Percentiles rank a stretch among this genome's conserved stretches.
phyloP scores from a whole-genome alignment of 2,113 vertebrate genomes.

The Prunella himalayana region DNA sequence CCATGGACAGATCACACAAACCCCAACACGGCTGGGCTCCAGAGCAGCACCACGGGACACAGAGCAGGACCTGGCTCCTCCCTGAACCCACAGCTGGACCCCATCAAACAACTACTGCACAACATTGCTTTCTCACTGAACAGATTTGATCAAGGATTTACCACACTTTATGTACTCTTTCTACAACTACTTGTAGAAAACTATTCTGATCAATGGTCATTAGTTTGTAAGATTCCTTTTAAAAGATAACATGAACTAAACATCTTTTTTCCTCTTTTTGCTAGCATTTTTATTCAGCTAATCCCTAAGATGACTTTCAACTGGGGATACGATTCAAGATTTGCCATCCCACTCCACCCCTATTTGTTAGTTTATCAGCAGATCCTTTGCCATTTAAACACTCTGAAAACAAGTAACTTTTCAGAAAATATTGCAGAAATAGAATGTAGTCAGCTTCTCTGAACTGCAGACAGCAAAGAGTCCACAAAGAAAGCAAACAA shows the following conservation, averaged over 20 bases:
- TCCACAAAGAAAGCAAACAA: not conserved
- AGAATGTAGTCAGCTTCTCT: not conserved
- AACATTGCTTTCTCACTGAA: not conserved
- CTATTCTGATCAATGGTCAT: not conserved
- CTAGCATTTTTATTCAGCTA: not conserved
- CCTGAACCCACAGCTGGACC: not conserved
- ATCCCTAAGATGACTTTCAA: not conserved
- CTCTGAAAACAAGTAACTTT: not conserved
- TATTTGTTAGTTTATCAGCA: not conserved
- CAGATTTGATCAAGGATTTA: not conserved
- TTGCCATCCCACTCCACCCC: not conserved
- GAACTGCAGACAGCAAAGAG: not conserved
- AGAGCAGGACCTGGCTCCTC: not conserved
- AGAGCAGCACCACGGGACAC: fast-evolving
- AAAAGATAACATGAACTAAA: not conserved
- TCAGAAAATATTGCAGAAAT: not conserved
- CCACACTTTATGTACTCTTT: not conserved
- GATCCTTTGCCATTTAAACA: not conserved
- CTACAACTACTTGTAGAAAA: not conserved
- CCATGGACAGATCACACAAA: not conserved
- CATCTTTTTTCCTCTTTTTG: not conserved
- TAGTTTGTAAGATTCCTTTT: not conserved
- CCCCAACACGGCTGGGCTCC: fast-evolving
- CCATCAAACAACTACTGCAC: not conserved
- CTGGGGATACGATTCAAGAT: not conserved